These are phyloP conservation scores for Mesoligia furuncula DNA, from an alignment of 2,888 invertebrate species.

Conservation along the genomic window DNA sequence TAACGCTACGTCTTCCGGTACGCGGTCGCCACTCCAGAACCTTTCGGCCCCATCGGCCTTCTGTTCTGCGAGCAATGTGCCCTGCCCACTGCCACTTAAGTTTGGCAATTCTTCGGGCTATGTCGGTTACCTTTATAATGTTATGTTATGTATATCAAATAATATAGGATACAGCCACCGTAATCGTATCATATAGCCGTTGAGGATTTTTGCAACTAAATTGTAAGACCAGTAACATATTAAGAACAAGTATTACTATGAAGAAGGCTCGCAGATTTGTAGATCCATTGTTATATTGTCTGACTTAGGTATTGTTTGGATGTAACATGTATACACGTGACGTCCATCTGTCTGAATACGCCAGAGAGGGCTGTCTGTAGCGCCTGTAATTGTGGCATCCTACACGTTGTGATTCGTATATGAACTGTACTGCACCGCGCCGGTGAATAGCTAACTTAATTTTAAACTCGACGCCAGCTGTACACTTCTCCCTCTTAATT, in stretches of 20 bases:
- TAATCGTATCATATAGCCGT: neutral
- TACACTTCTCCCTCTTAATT: conserved; percentile 25
- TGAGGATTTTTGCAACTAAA: neutral
- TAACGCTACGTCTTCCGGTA: too few species aligned
- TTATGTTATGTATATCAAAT: neutral
- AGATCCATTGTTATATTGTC: neutral
- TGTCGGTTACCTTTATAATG: too few species aligned
- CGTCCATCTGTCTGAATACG: conserved; percentile 7
- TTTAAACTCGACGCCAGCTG: conserved; percentile 51
- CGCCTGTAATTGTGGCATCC: conserved; percentile 20
- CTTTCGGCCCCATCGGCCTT: too few species aligned
- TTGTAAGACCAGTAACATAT: neutral
- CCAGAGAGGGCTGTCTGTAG: neutral
- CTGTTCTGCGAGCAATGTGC: too few species aligned
- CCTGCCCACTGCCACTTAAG: too few species aligned
- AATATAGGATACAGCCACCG: neutral
- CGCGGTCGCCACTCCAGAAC: too few species aligned
- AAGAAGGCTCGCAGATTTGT: neutral
- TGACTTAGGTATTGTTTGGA: neutral
- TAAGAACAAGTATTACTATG: too few species aligned
- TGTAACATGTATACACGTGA: conserved; percentile 4
- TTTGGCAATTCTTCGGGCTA: too few species aligned
- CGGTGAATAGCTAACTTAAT: conserved; percentile 56
- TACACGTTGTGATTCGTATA: conserved; percentile 50
- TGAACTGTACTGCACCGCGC: conserved; percentile 26